A percentile compares a stretch with the other conserved stretches of the same genome.
Conservation (phyloP, 2,797 vertebrate species). For the Helostoma temminkii region DNA sequence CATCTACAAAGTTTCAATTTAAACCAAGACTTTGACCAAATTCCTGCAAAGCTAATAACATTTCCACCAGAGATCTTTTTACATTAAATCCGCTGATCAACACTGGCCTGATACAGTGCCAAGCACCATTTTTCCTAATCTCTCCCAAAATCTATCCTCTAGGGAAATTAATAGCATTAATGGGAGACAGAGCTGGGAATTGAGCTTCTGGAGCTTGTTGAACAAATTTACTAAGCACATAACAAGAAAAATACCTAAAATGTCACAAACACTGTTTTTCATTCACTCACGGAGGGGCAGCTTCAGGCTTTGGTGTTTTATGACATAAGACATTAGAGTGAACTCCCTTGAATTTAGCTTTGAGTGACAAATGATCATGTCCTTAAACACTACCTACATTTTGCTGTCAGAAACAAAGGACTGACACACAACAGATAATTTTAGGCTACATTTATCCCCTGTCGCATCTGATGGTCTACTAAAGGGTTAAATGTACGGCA, state of each 20-base stretch:
- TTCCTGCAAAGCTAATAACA: too few relatives aligned
- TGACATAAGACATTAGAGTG: constrained; percentile 50
- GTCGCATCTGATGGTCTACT: constrained; percentile 38
- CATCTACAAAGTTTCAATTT: too few relatives aligned
- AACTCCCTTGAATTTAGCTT: constrained; percentile 44
- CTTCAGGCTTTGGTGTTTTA: constrained; percentile 32
- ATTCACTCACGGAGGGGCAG: constrained; percentile 23
- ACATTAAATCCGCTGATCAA: not conserved
- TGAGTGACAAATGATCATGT: constrained; percentile 21
- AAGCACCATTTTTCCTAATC: not conserved
- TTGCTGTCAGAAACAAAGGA: constrained; percentile 23
- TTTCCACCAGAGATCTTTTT: too few relatives aligned
- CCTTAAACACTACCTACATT: constrained; percentile 12
- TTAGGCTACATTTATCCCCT: constrained; percentile 21
- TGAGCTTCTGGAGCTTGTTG: constrained; percentile 2
- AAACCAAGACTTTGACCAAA: too few relatives aligned
- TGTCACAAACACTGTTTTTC: constrained; percentile 4
- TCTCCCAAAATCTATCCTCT: not conserved
- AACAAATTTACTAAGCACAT: constrained; percentile 15
- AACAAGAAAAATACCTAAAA: constrained; percentile 5
- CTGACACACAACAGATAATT: constrained; percentile 28
- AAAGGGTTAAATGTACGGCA: constrained; percentile 43
- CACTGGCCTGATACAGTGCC: too few relatives aligned
- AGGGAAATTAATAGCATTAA: not conserved
- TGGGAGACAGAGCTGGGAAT: not conserved